phyloP scores from a whole-genome alignment of 2,888 invertebrate species.

The Eristalis pertinax region DNA sequence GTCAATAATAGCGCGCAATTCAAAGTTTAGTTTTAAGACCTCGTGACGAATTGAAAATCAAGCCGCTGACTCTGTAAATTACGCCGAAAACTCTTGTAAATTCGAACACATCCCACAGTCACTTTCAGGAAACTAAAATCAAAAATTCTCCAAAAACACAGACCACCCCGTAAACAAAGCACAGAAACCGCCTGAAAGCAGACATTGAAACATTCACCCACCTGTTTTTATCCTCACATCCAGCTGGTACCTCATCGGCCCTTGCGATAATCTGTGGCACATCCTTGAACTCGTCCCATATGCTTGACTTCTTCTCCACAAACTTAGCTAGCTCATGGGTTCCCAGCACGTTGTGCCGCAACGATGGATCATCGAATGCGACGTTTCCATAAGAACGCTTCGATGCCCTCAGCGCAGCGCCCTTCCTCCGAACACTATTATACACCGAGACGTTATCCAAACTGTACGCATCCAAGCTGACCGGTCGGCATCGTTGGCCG shows the following conservation, averaged over 20 bases:
- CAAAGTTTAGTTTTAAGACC: too few relatives aligned
- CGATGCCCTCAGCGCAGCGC: constrained; percentile 88
- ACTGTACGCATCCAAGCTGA: constrained; percentile 93
- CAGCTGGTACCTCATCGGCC: constrained; percentile 91
- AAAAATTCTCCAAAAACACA: background rate
- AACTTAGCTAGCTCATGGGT: constrained; percentile 90
- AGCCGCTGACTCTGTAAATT: too few relatives aligned
- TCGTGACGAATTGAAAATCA: too few relatives aligned
- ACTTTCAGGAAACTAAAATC: background rate
- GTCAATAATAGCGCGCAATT: too few relatives aligned
- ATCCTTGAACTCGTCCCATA: constrained; percentile 91
- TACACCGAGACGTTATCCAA: constrained; percentile 93
- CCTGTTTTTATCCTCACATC: constrained; percentile 94
- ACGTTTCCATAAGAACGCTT: constrained; percentile 95
- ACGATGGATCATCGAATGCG: constrained; percentile 93
- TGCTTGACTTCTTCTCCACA: constrained; percentile 86
- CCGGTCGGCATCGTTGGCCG: constrained; percentile 93
- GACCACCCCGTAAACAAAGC: background rate
- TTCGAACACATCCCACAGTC: background rate
- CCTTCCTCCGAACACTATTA: constrained; percentile 89
- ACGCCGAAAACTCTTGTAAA: too few relatives aligned
- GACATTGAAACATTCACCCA: constrained; percentile 70
- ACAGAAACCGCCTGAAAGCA: background rate
- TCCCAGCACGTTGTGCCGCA: constrained; percentile 87
- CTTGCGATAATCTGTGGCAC: constrained; percentile 90